These are phyloP conservation scores for Argya squamiceps DNA, from an alignment of 2,797 vertebrate genomes.

Conservation along the genomic window DNA sequence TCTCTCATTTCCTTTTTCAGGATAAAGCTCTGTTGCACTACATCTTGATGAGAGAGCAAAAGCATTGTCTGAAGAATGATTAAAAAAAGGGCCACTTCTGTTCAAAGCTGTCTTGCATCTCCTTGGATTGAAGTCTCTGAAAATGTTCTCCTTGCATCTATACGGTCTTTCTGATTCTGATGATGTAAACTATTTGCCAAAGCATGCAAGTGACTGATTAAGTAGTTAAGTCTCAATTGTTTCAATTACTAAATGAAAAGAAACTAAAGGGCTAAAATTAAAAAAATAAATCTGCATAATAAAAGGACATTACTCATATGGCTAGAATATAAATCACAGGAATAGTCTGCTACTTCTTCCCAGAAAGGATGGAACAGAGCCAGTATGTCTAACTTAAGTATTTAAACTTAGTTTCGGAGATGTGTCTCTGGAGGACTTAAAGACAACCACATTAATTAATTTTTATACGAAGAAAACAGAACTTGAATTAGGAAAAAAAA, in stretches of 20 bases:
- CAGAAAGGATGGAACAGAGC: background rate
- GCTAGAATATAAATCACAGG: background rate
- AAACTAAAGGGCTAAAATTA: background rate
- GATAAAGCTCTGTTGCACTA: background rate
- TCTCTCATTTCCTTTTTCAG: background rate
- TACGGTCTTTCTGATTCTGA: background rate
- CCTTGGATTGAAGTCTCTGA: background rate
- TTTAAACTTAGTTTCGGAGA: background rate
- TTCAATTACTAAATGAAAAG: background rate
- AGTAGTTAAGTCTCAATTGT: background rate
- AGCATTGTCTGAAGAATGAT: background rate
- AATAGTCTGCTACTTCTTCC: background rate
- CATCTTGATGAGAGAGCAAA: background rate
- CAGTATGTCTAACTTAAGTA: background rate
- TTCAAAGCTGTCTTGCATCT: background rate
- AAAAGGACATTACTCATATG: background rate
- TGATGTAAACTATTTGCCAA: background rate
- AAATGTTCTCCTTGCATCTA: background rate
- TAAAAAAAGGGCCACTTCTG: background rate
- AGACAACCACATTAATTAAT: background rate
- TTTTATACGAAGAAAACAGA: background rate
- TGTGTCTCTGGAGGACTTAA: background rate
- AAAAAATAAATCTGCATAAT: background rate
- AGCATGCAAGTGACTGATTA: background rate
- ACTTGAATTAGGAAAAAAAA: too few species aligned